Base-by-base conservation (phyloP, 2,888 invertebrate genomes). In the Oeneis ivallda region DNA sequence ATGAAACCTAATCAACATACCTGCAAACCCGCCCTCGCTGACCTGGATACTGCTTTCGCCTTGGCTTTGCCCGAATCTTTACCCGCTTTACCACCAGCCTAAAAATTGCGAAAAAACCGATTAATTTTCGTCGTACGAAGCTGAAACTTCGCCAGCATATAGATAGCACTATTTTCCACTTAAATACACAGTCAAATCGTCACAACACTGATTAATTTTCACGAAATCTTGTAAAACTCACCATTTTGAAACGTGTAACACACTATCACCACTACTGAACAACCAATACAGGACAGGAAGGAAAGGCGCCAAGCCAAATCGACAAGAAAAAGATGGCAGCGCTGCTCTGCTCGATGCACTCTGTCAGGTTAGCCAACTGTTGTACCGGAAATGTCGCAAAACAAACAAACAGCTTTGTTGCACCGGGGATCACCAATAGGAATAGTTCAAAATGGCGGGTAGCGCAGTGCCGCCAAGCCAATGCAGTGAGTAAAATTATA, bases 41-140 rank as follows among this genome's bases (percentile, higher is more conserved):
- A 99, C 84, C 99, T 96, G 71, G 99, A 99, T 76, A 99, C 99
- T 78, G 99, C 98, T 94, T 99, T 99, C 74, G 98, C 98, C 94
- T 99, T 99, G 65, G 98, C 98, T 94, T 99, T 99, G 84, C 99
- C 99, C 73, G 99, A 98, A 94, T 99, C 99, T 94, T 99, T 99
- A 84, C 99, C 99, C 92, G 99, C 99, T 96, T 99, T 99, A 87
- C 99, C 99, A 91, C 99, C 99, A 95, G 99, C 99, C 99, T 97
- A 93, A 86, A 94, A 93, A 91, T 86, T 78, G 80, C 79, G 82
- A 87, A 90, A 90, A 92, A 86, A 74, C 84, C 82, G 74, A 84
- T 93, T 93, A 93, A 93, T 90, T 93, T 93, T 86, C 71, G 80
- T 90, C 88, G 79, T 91, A 92, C 92, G 73, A 70, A 68, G 80